Evolutionary conservation across 2,113 vertebrate species (phyloP).

Genomic region (Ramphastos sulfuratus): DNA sequence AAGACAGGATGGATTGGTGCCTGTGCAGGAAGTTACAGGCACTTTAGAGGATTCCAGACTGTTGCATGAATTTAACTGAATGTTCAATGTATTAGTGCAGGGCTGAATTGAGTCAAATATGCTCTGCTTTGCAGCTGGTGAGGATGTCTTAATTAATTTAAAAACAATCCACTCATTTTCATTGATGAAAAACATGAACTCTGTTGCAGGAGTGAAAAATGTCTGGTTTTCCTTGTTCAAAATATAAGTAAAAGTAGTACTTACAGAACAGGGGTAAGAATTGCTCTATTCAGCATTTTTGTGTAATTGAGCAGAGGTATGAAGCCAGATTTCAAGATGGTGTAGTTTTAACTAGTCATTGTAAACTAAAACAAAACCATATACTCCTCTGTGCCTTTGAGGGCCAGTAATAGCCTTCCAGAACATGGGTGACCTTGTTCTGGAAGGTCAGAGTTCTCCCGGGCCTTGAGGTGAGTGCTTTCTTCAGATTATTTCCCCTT

Average conservation of each 20-base stretch:
- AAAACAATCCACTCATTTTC: neutral
- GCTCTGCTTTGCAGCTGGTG: neutral
- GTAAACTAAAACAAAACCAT: neutral
- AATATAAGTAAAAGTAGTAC: neutral
- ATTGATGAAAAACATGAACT: neutral
- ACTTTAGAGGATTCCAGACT: neutral
- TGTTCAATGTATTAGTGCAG: neutral
- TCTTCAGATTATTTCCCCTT: neutral
- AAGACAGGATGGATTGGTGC: neutral
- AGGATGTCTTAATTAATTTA: neutral
- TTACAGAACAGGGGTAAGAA: neutral
- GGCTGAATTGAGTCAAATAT: neutral
- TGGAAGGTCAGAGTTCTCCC: neutral
- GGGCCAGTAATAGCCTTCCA: neutral
- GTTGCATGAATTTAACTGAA: neutral
- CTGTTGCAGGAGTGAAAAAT: neutral
- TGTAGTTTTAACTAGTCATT: neutral
- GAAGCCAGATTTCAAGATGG: neutral
- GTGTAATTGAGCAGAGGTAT: neutral
- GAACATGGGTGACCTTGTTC: neutral
- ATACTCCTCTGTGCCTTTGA: neutral
- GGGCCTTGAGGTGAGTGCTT: fast-evolving
- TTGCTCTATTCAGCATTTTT: neutral
- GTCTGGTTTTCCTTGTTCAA: neutral
- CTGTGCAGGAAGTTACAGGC: neutral